These are phyloP conservation scores for Halichondria panicea DNA, from an alignment of 37 sponge, comb jelly and placozoan species.

Conservation along the genomic window DNA sequence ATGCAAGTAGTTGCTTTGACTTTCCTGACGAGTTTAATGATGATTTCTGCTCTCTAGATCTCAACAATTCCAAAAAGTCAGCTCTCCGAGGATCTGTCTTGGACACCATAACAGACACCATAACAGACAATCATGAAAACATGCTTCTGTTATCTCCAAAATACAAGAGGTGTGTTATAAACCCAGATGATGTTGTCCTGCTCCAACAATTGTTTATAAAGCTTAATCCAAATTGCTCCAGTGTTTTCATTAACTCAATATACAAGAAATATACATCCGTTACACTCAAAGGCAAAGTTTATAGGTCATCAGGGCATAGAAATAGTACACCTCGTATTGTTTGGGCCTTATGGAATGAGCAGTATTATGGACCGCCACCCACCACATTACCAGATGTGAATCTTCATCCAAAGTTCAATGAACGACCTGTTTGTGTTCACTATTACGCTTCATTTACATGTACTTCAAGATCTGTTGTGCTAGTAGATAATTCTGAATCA, in stretches of 20 bases:
- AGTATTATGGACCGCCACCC: no score
- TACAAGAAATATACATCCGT: neutral
- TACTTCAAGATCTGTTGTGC: no score
- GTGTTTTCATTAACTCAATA: slow-evolving; percentile 1
- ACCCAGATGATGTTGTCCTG: neutral
- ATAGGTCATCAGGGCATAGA: no score
- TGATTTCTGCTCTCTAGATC: neutral
- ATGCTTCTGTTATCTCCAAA: neutral
- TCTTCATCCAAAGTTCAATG: no score
- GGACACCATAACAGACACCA: neutral
- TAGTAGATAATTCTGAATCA: no score
- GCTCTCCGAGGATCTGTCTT: no score
- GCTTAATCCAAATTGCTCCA: neutral
- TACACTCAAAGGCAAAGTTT: neutral
- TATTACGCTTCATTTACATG: no score
- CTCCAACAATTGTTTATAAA: neutral
- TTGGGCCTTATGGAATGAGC: no score
- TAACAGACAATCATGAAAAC: neutral
- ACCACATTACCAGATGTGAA: no score
- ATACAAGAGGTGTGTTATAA: slow-evolving; percentile 6
- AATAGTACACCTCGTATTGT: no score
- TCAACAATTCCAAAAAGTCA: neutral
- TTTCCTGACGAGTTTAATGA: slow-evolving; percentile 17
- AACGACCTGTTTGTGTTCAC: no score
- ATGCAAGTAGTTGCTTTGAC: neutral